Evolutionary conservation across 2,888 invertebrate genomes (phyloP).

Genomic region (Pristionchus exspectatus): DNA sequence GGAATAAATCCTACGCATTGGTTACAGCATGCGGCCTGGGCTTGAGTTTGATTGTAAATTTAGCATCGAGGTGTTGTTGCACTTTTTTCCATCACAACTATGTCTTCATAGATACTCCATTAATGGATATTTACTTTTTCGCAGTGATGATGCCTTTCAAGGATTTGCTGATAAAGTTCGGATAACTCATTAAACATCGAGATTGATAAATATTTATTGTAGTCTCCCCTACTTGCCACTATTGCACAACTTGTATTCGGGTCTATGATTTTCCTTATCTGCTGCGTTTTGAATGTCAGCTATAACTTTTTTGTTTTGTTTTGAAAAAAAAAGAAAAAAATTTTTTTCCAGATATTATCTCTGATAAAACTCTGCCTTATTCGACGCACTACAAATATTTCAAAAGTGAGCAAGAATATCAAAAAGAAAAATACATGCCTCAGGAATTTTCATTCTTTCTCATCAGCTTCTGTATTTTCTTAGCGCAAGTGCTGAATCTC

Average conservation of each 20-base stretch:
- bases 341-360: not conserved
- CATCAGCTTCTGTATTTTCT: conserved; percentile 13
- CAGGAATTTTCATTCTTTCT: conserved; percentile 34
- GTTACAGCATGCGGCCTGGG: not conserved
- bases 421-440: not conserved
- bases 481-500: conserved; percentile 10
- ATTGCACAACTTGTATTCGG: not conserved
- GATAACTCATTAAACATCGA: not conserved
- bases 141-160: not conserved
- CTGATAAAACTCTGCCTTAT: not conserved
- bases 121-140: not conserved
- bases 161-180: not conserved
- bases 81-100: not conserved
- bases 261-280: not conserved
- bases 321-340: too few relatives aligned
- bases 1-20: not conserved
- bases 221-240: not conserved
- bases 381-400: not conserved
- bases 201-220: not conserved
- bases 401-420: not conserved
- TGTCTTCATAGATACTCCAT: not conserved
- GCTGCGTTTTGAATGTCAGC: not conserved
- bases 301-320: not conserved
- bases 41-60: not conserved
- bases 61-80: not conserved